Conservation (phyloP, 2,888 invertebrate genomes). For the Morpho helenor region DNA sequence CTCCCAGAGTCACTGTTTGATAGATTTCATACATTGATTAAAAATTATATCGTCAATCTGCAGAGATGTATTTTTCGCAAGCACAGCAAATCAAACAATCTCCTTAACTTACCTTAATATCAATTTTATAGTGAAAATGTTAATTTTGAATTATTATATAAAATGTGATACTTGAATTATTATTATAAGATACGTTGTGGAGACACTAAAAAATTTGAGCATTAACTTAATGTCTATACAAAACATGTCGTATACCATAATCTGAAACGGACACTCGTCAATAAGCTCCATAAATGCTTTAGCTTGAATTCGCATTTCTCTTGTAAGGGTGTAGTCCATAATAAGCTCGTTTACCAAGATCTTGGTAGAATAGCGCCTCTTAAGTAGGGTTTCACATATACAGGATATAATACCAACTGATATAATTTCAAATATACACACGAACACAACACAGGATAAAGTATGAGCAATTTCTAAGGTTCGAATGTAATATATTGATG, state of each 20-base stretch:
- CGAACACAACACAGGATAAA: conserved; percentile 22
- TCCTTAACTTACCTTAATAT: too few species aligned
- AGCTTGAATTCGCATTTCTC: too few species aligned
- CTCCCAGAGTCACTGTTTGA: too few species aligned
- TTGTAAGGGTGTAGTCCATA: conserved; percentile 45
- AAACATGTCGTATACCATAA: conserved; percentile 50
- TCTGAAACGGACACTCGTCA: conserved; percentile 46
- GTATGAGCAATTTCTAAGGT: conserved; percentile 30
- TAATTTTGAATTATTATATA: too few species aligned
- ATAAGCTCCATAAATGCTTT: conserved; percentile 21
- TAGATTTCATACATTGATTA: too few species aligned
- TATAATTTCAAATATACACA: conserved; percentile 27
- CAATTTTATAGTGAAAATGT: too few species aligned
- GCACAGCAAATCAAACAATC: too few species aligned
- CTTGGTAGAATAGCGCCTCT: conserved; percentile 44
- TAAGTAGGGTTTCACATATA: conserved; percentile 43
- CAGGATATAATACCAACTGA: conserved; percentile 35
- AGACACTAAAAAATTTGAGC: conserved; percentile 55
- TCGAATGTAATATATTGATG: conserved; percentile 41
- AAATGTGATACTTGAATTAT: conserved; percentile 53
- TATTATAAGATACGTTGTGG: conserved; percentile 60
- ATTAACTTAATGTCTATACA: conserved; percentile 53
- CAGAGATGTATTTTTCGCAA: too few species aligned
- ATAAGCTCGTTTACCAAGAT: conserved; percentile 51
- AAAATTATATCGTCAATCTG: too few species aligned